Percentiles rank a stretch among this genome's conserved stretches.
phyloP scores from a whole-genome alignment of 2,113 vertebrate species.

The Candoia aspera region DNA sequence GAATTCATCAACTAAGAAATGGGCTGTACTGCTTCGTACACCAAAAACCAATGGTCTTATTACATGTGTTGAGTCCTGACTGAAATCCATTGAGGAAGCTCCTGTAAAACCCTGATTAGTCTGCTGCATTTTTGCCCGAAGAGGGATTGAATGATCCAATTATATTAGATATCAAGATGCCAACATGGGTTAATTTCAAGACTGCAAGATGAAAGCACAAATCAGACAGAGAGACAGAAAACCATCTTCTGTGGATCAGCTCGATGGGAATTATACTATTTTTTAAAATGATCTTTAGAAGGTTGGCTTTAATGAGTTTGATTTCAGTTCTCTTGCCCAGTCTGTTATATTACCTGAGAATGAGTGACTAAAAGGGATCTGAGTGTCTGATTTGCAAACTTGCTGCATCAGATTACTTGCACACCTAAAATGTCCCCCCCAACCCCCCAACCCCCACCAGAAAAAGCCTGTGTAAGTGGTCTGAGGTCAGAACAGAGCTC shows the following conservation, averaged over 20 bases:
- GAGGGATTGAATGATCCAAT: neutral
- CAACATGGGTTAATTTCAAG: neutral
- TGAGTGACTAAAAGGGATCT: constrained; percentile 15
- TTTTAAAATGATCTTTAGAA: neutral
- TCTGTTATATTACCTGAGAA: neutral
- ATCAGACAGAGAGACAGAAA: neutral
- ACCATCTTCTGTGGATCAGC: neutral
- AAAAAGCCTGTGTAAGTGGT: constrained; percentile 8
- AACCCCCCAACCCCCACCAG: neutral
- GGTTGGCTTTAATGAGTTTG: neutral
- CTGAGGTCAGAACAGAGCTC: constrained; percentile 23
- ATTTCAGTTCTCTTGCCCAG: neutral
- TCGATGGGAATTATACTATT: neutral
- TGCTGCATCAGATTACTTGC: constrained; percentile 16
- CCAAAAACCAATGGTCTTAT: neutral
- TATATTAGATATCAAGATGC: neutral
- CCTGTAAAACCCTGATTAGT: neutral
- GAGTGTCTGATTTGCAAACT: constrained; percentile 19
- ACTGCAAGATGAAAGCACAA: neutral
- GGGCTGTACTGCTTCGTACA: neutral
- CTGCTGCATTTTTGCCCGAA: neutral
- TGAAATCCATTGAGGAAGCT: neutral
- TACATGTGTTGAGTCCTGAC: neutral
- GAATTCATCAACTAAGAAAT: neutral
- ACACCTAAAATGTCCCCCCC: constrained; percentile 11